A percentile compares a stretch with the other conserved stretches of the same genome.
phyloP scores from a whole-genome alignment of 2,797 vertebrate species.

The Anomalospiza imberbis region DNA sequence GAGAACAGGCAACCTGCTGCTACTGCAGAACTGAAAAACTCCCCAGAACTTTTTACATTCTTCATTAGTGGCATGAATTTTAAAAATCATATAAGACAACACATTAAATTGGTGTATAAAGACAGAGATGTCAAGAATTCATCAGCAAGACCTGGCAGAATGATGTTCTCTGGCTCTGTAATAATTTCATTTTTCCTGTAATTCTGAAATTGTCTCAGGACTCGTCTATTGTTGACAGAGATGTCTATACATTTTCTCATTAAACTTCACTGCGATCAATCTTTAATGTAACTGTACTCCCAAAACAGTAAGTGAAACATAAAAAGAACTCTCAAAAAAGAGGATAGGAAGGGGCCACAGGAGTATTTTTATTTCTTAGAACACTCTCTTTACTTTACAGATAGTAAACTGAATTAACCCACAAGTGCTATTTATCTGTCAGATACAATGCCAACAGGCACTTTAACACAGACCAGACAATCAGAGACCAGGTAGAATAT shows the following conservation, averaged over 20 bases:
- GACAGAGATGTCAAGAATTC: background rate
- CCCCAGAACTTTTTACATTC: background rate
- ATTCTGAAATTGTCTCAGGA: background rate
- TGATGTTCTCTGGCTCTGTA: background rate
- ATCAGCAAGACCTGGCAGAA: background rate
- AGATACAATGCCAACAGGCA: background rate
- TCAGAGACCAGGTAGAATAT: background rate
- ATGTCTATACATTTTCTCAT: background rate
- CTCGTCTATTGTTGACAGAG: background rate
- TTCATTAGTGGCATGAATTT: background rate
- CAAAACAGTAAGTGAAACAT: background rate
- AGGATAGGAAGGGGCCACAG: background rate
- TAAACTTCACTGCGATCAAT: background rate
- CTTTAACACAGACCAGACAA: background rate
- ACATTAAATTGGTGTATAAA: background rate
- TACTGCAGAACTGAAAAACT: background rate
- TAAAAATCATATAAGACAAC: background rate
- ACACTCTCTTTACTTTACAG: background rate
- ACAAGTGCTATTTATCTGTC: background rate
- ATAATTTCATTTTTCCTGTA: background rate
- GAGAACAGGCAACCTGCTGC: background rate
- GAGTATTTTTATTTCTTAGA: background rate
- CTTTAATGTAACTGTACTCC: background rate
- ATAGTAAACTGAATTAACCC: background rate
- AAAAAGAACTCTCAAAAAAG: background rate